A percentile compares a stretch with the other conserved stretches of the same genome.
Evolutionary conservation across 2,888 invertebrate species (phyloP).

Genomic region (Rambutsinella grinnellia): DNA sequence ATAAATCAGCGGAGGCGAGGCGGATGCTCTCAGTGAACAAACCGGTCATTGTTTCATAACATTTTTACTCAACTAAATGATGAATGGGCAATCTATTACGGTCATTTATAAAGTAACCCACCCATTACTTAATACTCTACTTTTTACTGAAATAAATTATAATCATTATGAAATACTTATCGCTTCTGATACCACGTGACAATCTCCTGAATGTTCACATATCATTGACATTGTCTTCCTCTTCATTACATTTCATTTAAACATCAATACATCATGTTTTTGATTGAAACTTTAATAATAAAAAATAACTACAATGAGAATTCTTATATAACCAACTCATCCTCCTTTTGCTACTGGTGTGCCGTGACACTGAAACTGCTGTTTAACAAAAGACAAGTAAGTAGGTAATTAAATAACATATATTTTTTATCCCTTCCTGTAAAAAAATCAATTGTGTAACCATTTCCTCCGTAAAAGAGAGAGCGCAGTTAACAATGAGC

Average conservation of each 20-base stretch:
- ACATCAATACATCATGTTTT: neutral
- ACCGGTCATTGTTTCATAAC: neutral
- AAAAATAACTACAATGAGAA: neutral
- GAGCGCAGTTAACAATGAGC: neutral
- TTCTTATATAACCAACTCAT: neutral
- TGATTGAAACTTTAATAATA: too few relatives aligned
- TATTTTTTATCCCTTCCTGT: neutral
- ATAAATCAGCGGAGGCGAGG: neutral
- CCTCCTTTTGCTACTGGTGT: neutral
- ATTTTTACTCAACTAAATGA: neutral
- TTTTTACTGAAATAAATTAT: too few relatives aligned
- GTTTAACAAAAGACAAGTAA: conserved; percentile 23
- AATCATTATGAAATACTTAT: too few relatives aligned
- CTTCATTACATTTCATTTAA: neutral
- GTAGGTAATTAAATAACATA: neutral
- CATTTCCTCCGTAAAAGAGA: neutral
- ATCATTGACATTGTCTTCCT: neutral
- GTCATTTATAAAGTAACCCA: too few relatives aligned
- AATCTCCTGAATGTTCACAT: too few relatives aligned
- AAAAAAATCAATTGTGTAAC: neutral
- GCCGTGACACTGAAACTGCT: conserved; percentile 20
- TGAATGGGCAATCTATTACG: too few relatives aligned
- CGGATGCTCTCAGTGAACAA: neutral
- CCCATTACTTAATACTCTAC: too few relatives aligned
- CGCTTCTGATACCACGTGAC: too few relatives aligned